phyloP scores from a whole-genome alignment of 2,888 invertebrate species.

The Liopterus haemorrhoidalis region DNA sequence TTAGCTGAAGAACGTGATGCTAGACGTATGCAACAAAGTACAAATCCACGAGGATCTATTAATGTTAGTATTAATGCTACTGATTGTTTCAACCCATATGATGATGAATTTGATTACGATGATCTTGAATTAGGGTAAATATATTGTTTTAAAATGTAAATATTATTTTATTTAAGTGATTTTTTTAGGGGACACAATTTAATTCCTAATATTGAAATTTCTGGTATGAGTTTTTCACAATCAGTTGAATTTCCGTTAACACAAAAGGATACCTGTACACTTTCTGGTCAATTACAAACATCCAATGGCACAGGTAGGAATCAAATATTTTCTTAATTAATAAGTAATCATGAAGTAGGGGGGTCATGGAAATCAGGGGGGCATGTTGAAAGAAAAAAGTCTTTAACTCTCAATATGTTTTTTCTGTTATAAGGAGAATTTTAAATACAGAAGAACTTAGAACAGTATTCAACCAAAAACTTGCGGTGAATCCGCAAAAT shows the following conservation, averaged over 20 bases:
- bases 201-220: conserved; percentile 78
- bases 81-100: conserved; percentile 82
- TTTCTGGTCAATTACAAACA: conserved; percentile 76
- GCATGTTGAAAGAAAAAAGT: too few relatives aligned
- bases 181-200: conserved; percentile 46
- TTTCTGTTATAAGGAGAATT: too few relatives aligned
- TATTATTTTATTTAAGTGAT: conserved; percentile 12
- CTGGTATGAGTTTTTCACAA: conserved; percentile 88
- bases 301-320: conserved; percentile 77
- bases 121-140: conserved; percentile 35
- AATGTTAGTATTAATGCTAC: conserved; percentile 87
- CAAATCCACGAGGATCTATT: conserved; percentile 86
- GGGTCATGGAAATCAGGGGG: too few relatives aligned
- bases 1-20: conserved; percentile 80
- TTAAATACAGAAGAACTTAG: too few relatives aligned
- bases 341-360: too few relatives aligned
- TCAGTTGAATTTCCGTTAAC: conserved; percentile 92
- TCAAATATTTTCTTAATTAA: conserved; percentile 5
- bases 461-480: too few relatives aligned
- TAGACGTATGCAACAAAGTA: conserved; percentile 76
- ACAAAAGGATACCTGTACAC: conserved; percentile 72
- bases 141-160: conserved; percentile 26
- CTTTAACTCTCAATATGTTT: too few relatives aligned
- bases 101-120: conserved; percentile 57
- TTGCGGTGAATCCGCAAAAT: too few relatives aligned